Base-by-base conservation (phyloP, 2,797 vertebrate species). In the Argya squamiceps region DNA sequence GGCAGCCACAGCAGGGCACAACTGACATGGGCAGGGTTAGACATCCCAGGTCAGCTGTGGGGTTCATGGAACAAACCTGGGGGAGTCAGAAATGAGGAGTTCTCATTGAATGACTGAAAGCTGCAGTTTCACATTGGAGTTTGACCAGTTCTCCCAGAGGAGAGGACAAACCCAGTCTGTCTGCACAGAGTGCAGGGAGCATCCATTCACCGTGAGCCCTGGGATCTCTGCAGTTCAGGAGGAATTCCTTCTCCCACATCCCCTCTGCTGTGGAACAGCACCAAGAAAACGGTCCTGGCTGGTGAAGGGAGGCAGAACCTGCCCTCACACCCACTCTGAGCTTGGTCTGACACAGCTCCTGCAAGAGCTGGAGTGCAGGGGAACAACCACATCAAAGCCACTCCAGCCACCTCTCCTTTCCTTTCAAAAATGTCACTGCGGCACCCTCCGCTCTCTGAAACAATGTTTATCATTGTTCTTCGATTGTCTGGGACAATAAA, bases 391-490 rank as follows among this genome's bases (percentile, higher is more conserved):
- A 58, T 55, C 85, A 71, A 68, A 97, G 75, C 58, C 88, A 71
- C 94, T 80, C 56, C 23, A 83, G 43, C 80, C 80, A 89, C 83
- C 53, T 91, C 92, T 94, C 74, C 55, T 87, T 78, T 60, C 76
- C 93, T 44, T 93, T 95, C 81, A 84, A 63, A 97, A 95, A 77
- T 93, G 93, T 88, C 96, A 96, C 78, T 37, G 80, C 17, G 0
- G 90, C 89, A 93, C 87, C 34, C 89, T 96, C 80, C 13, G 46
- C 90, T 78, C 76, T 89, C 91, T 89, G 59, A 44, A 93, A 87
- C 94, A 93, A 94, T 93, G 95, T 97, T 97, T 97, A 93, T 96
- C 97, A 91, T 95, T 89, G 93, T 94, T 96, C 96, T 92, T 96
- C 76, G 23, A 96, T 94, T 94, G 94, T 96, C 92, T 94, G 86